A percentile compares a stretch with the other conserved stretches of the same genome.
phyloP scores from a whole-genome alignment of 2,888 invertebrate genomes.

The Orthosia gothica region DNA sequence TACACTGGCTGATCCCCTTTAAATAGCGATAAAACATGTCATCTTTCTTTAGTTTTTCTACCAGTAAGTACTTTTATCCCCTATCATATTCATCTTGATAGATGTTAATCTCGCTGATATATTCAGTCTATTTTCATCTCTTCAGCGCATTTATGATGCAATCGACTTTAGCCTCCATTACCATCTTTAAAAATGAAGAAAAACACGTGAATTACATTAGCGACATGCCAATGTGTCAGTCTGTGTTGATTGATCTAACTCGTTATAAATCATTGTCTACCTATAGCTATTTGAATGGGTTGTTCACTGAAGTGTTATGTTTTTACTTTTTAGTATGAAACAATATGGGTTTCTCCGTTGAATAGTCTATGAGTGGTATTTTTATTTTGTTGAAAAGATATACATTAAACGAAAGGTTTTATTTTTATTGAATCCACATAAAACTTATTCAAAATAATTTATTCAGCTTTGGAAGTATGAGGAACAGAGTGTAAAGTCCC shows the following conservation, averaged over 20 bases:
- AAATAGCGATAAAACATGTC: not conserved
- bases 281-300: slow-evolving; percentile 13
- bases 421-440: no score
- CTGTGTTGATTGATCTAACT: slow-evolving; percentile 59
- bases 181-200: slow-evolving; percentile 32
- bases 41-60: not conserved
- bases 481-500: no score
- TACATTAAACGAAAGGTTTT: no score
- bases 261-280: slow-evolving; percentile 37
- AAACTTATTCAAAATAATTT: no score
- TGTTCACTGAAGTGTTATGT: not conserved
- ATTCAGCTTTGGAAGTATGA: no score
- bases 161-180: slow-evolving; percentile 9
- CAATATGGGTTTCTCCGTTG: no score
- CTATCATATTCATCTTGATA: slow-evolving; percentile 14
- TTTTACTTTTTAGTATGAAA: not conserved
- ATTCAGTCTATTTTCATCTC: slow-evolving; percentile 3
- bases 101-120: not conserved
- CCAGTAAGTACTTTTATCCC: not conserved
- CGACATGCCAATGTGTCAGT: slow-evolving; percentile 44
- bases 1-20: no score
- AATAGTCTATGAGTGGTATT: no score
- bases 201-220: slow-evolving; percentile 49
- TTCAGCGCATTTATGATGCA: slow-evolving; percentile 7
- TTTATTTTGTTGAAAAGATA: no score